Base-by-base conservation (phyloP, 2,888 invertebrate species). In the Chydorus sphaericus region DNA sequence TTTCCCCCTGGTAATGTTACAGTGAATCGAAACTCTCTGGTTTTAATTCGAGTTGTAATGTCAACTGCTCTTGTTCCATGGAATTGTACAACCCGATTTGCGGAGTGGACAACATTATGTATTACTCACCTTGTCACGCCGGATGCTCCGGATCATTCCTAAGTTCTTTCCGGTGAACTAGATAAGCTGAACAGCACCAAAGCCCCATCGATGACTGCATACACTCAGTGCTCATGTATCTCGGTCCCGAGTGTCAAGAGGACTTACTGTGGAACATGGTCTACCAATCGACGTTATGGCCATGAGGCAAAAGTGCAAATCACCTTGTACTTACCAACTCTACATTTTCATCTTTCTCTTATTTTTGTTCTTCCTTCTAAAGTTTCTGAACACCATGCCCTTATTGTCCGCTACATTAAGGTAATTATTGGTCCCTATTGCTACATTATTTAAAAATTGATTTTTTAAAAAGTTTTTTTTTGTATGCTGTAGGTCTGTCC, bases 111-210 rank as follows among this genome's bases (percentile, higher is more conserved):
- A 89, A 90, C 29, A 77, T 92, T 61, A 87, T 91, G 8, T 96
- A 91, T 73, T 94, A 91, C 73, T 93, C 93, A 18, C 93, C 96
- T 10, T 96, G 96, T 70, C 90, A 89, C 73, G 96, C 96, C 54
- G 96, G 94, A 57, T 96, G 96, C 69, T 83, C n/a, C n/a, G n/a
- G n/a, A n/a, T n/a, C n/a, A n/a, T n/a, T n/a, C n/a, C n/a, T n/a
- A 33, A 33, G 33, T 10, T 14, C 33, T 33, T 33, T 33, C 14
- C 33, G 8, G n/a, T n/a, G n/a, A n/a, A n/a, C n/a, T 4, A 36
- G 16, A 5, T 36, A 36, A n/a, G 14, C 16, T 36, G 36, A 36
- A 7, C 16, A 36, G 16, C 16, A 36, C 44, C 23, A n/a, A 38
- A n/a, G 2, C 20, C 38, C n/a, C 28, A 33, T 49, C 4, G 60